Evolutionary conservation across 2,888 invertebrate genomes (phyloP).

Genomic region (Epistrophella euchroma): DNA sequence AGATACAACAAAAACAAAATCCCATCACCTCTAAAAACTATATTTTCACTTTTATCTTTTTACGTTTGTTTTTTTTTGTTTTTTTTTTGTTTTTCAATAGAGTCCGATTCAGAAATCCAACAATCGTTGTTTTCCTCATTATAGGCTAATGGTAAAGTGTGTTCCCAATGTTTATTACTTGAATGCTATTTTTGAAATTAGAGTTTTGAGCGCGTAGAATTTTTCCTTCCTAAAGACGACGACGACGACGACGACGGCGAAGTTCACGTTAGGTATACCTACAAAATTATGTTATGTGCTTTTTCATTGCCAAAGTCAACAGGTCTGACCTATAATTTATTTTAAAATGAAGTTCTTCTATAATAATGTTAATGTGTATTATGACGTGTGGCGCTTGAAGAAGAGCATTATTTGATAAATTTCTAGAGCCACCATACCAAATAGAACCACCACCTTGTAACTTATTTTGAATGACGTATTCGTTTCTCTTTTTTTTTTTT

Average conservation of each 20-base stretch:
- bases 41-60: slow-evolving; percentile 37
- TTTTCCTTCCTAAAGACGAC: not conserved
- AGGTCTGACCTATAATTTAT: slow-evolving; percentile 36
- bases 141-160: slow-evolving; percentile 20
- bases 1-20: slow-evolving; percentile 26
- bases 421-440: not conserved
- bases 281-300: slow-evolving; percentile 22
- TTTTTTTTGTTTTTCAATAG: slow-evolving; percentile 23
- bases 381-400: not conserved
- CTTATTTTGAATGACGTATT: slow-evolving; percentile 62
- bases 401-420: slow-evolving; percentile 10
- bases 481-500: slow-evolving; percentile 28
- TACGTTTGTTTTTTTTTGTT: slow-evolving; percentile 9
- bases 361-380: not conserved
- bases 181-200: slow-evolving; percentile 33
- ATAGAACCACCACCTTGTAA: slow-evolving; percentile 52
- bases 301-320: slow-evolving; percentile 42
- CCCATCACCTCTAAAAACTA: slow-evolving; percentile 46
- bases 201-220: slow-evolving; percentile 11
- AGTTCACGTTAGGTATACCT: too few species aligned
- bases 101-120: slow-evolving; percentile 8
- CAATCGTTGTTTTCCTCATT: not conserved
- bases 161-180: slow-evolving; percentile 21
- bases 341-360: slow-evolving; percentile 24
- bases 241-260: not conserved